Evolutionary conservation across 2,113 vertebrate genomes (phyloP).

Genomic region (Glaucomys volans): DNA sequence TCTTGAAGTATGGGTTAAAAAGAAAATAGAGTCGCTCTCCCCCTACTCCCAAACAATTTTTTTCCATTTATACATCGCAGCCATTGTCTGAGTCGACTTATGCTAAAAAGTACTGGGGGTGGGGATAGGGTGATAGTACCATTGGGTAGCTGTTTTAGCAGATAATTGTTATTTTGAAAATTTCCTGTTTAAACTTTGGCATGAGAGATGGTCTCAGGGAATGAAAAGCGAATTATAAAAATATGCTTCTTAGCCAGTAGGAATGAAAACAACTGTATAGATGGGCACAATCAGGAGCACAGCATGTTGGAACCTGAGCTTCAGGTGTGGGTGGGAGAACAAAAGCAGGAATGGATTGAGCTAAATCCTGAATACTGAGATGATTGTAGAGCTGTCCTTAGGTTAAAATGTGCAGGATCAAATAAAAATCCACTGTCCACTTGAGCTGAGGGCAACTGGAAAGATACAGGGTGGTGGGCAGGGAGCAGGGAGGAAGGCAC

Average conservation of each 20-base stretch:
- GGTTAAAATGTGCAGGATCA: no score
- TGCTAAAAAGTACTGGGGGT: neutral
- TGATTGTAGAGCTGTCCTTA: neutral
- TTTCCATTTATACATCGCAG: neutral
- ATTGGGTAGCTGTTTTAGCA: neutral
- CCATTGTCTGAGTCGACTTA: neutral
- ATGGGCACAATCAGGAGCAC: fast-evolving
- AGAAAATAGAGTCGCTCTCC: neutral
- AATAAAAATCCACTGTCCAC: neutral
- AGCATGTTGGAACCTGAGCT: neutral
- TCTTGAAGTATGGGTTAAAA: neutral
- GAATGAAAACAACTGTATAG: neutral
- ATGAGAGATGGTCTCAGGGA: neutral
- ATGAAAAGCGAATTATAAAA: neutral
- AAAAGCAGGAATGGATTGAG: no score
- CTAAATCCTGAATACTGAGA: neutral
- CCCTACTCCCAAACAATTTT: neutral
- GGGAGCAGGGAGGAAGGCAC: neutral
- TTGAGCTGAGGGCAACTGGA: no score
- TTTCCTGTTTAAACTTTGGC: neutral
- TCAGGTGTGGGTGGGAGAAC: neutral
- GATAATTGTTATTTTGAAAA: neutral
- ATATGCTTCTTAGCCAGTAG: neutral
- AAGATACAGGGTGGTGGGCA: neutral
- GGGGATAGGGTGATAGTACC: no score